Evolutionary conservation across 2,888 invertebrate genomes (phyloP).

Genomic region (Dione vanillae): DNA sequence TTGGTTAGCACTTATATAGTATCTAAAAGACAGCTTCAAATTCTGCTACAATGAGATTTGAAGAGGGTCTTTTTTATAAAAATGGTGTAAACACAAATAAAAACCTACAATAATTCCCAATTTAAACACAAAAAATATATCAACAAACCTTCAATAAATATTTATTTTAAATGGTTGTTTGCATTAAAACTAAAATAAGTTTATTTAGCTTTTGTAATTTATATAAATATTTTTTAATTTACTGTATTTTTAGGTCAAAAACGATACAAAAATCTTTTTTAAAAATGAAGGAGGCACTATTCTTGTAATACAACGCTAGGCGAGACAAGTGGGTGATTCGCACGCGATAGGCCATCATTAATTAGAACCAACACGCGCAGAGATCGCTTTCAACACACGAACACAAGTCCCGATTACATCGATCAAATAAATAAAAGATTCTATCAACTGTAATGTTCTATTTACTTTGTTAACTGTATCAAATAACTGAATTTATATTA

Average conservation of each 20-base stretch:
- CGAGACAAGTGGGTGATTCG: constrained; percentile 74
- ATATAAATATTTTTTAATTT: no score
- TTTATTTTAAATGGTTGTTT: no score
- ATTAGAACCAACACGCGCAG: constrained; percentile 75
- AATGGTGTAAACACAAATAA: no score
- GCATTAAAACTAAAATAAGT: no score
- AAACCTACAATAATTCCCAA: no score
- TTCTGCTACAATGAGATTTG: no score
- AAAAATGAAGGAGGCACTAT: constrained; percentile 5
- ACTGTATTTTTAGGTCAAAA: background rate
- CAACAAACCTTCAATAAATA: no score
- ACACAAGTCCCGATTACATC: constrained; percentile 56
- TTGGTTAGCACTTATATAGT: no score
- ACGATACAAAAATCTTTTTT: background rate
- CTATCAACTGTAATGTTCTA: constrained; percentile 32
- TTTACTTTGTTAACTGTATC: constrained; percentile 18
- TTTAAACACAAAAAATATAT: no score
- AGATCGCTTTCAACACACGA: constrained; percentile 79
- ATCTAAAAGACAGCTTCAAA: no score
- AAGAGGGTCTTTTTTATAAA: no score
- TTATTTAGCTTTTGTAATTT: no score
- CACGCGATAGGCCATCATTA: constrained; percentile 76
- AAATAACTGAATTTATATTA: background rate
- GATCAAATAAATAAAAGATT: constrained; percentile 46
- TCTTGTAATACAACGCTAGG: constrained; percentile 19